Evolutionary conservation across 2,797 vertebrate genomes (phyloP).

Genomic region (Cuniculus paca): DNA sequence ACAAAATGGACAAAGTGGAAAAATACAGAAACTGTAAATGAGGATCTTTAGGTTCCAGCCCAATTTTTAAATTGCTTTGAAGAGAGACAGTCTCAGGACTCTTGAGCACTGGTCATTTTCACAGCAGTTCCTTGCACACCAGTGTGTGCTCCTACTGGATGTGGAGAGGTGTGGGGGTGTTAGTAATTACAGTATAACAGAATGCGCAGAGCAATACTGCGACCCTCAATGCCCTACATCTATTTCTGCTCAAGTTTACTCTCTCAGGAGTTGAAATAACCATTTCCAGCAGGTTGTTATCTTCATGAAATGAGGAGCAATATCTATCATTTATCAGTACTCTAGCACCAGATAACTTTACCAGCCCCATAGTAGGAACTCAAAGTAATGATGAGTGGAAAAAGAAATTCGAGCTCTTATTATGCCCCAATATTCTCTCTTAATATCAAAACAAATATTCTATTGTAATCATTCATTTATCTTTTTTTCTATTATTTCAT

Average conservation of each 20-base stretch:
- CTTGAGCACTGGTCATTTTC: not conserved
- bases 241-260: not conserved
- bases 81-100: not conserved
- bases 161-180: accelerated
- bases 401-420: not conserved
- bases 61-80: not conserved
- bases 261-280: not conserved
- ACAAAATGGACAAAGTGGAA: not conserved
- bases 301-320: not conserved
- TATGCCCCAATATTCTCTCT: not conserved
- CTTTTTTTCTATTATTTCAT: not conserved
- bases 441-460: not conserved
- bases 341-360: not conserved
- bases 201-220: not conserved
- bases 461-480: not conserved
- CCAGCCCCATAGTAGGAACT: not conserved
- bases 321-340: not conserved
- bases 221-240: not conserved
- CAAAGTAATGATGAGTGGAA: not conserved
- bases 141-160: accelerated
- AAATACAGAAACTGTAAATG: not conserved
- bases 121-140: not conserved
- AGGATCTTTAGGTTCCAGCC: not conserved
- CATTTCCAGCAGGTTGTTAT: not conserved
- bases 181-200: not conserved